Conservation (phyloP, 2,797 vertebrate genomes). For the Dallia pectoralis region DNA sequence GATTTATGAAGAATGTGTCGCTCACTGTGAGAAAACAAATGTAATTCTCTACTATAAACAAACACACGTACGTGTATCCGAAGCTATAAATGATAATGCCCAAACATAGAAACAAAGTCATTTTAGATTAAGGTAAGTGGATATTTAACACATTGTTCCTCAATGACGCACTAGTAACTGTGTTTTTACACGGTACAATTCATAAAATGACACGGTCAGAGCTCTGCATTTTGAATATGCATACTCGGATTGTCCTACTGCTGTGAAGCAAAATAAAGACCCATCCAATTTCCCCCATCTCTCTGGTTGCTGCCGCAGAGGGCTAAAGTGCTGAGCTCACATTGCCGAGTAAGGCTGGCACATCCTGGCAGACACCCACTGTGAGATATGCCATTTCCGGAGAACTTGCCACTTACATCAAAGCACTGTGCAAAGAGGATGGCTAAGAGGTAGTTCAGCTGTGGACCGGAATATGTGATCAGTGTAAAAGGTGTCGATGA, state of each 20-base stretch:
- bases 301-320: background rate
- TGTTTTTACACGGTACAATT: background rate
- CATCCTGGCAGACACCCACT: background rate
- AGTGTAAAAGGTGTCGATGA: conserved; percentile 1
- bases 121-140: no score
- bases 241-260: background rate
- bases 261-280: background rate
- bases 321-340: background rate
- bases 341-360: conserved; percentile 13
- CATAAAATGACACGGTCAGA: background rate
- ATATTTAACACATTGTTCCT: no score
- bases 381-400: conserved; percentile 4
- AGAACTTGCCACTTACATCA: conserved; percentile 18
- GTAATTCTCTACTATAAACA: no score
- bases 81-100: no score
- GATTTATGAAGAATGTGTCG: no score
- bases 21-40: no score
- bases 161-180: no score
- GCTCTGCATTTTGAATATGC: background rate
- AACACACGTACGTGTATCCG: no score
- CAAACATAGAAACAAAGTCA: background rate
- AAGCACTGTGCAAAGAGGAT: conserved; percentile 1
- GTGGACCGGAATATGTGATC: conserved; percentile 9
- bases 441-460: conserved; percentile 4
- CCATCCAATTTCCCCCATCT: background rate